Evolutionary conservation across 2,888 invertebrate species (phyloP), one percentile per base, ranked within the genome.

Genomic region (Andrena fulva): DNA sequence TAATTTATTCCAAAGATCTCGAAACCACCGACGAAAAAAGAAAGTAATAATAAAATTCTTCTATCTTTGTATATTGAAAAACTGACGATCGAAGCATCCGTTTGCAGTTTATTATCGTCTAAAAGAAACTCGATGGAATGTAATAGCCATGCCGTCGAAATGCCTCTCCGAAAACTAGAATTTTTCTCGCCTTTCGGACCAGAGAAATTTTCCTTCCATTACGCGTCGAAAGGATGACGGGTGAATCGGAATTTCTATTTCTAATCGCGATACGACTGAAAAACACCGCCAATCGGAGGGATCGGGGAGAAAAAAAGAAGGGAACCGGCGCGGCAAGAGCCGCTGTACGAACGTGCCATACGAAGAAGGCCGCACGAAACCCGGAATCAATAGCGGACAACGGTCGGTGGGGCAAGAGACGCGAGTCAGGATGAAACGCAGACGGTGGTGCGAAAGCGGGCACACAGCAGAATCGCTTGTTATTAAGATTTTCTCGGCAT

Each of bases 311-410:
- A 73, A 75, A 77, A 78, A 75, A 24, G 70, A 84, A 84, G 77
- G 71, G 71, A 86, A 86, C 83, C 82, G 84, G 86, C 88, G 85
- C 74, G 79, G 86, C 75, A 77, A 80, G 86, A 87, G 88, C 82
- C 80, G 79, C 88, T 77, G 84, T 85, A 84, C 83, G 86, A 85
- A 87, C 87, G 85, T 77, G 86, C 42, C 89, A 75, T 88, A 86
- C 81, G 87, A 86, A 87, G 87, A 89, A 86, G 87, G 89, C 87
- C 84, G 88, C 88, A 88, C 89, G 89, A 91, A 91, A 89, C 86
- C 92, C 91, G 90, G 92, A 93, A 93, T 93, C 93, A 93, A 93
- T 93, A 93, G 93, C 92, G 90, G 89, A 88, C 90, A 90, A 89
- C 91, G 90, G 90, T 84, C 89, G 90, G 87, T 84, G 87, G 87